A percentile compares a stretch with the other conserved stretches of the same genome.
These are phyloP conservation scores for Micrastur ruficollis DNA, from an alignment of 2,797 vertebrate genomes.

Conservation along the genomic window DNA sequence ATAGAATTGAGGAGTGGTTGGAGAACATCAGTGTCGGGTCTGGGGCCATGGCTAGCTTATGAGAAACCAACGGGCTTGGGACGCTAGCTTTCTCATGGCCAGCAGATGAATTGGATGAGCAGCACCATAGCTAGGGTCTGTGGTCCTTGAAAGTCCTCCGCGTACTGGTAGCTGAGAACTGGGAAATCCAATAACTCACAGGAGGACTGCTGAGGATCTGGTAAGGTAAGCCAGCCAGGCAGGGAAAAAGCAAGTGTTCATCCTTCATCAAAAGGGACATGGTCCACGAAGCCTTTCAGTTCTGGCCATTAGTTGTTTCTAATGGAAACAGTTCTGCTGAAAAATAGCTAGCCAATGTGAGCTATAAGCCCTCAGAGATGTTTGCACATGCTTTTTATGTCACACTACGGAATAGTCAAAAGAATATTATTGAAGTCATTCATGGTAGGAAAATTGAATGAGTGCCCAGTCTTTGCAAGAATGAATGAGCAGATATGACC, in stretches of 20 bases:
- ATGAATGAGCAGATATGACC: not conserved
- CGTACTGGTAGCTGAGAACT: not conserved
- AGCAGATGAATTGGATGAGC: not conserved
- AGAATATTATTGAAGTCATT: not conserved
- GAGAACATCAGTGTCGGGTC: not conserved
- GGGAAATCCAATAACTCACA: not conserved
- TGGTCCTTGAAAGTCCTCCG: not conserved
- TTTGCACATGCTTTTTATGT: not conserved
- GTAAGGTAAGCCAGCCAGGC: not conserved
- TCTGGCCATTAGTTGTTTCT: not conserved
- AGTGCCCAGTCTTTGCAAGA: not conserved
- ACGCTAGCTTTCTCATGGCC: accelerated
- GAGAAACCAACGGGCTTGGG: not conserved
- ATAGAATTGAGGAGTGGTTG: not conserved
- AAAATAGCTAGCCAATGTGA: not conserved
- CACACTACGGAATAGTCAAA: not conserved
- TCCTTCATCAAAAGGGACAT: not conserved
- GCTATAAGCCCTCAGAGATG: not conserved
- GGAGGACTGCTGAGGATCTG: not conserved
- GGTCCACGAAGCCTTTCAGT: not conserved
- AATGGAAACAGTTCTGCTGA: not conserved
- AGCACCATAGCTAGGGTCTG: not conserved
- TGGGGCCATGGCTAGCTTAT: not conserved
- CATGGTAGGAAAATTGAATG: not conserved
- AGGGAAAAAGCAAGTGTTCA: not conserved